These are phyloP conservation scores for Drosophila siamana DNA, from an alignment of 2,888 invertebrate species.

Conservation along the genomic window DNA sequence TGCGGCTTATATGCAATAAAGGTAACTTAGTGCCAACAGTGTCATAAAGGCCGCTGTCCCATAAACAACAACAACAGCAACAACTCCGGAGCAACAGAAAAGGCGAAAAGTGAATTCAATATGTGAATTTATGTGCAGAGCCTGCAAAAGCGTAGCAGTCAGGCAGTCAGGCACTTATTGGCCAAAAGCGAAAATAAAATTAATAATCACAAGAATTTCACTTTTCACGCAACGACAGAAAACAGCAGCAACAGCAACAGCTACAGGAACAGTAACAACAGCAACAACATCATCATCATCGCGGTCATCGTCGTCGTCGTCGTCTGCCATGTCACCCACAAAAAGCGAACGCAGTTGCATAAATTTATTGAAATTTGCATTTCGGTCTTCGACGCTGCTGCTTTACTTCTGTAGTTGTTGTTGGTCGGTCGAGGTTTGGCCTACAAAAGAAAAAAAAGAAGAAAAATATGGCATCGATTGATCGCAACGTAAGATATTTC, in stretches of 20 bases:
- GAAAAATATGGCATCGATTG: slow-evolving; percentile 81
- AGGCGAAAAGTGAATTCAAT: slow-evolving; percentile 62
- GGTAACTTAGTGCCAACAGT: slow-evolving; percentile 79
- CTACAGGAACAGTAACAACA: slow-evolving; percentile 26
- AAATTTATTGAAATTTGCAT: slow-evolving; percentile 81
- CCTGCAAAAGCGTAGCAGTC: slow-evolving; percentile 24
- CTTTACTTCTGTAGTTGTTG: slow-evolving; percentile 25
- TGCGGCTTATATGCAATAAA: slow-evolving; percentile 81
- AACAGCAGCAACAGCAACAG: slow-evolving; percentile 43
- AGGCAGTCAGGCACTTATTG: slow-evolving; percentile 44
- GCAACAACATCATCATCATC: slow-evolving; percentile 44
- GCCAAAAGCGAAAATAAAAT: slow-evolving; percentile 80
- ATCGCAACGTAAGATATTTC: slow-evolving; percentile 81
- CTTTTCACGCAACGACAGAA: slow-evolving; percentile 75
- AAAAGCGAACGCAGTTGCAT: slow-evolving; percentile 74
- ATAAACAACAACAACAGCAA: slow-evolving; percentile 46
- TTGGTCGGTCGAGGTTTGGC: slow-evolving; percentile 59
- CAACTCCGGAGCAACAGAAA: not conserved
- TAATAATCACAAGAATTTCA: slow-evolving; percentile 82
- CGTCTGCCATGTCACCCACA: slow-evolving; percentile 76
- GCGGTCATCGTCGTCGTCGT: slow-evolving; percentile 51
- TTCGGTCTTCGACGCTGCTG: slow-evolving; percentile 60
- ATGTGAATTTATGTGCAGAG: slow-evolving; percentile 63
- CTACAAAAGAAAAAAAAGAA: slow-evolving; percentile 64
- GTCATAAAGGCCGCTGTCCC: slow-evolving; percentile 77